Base-by-base conservation (phyloP, 2,797 vertebrate species). In the Sebastes minor region DNA sequence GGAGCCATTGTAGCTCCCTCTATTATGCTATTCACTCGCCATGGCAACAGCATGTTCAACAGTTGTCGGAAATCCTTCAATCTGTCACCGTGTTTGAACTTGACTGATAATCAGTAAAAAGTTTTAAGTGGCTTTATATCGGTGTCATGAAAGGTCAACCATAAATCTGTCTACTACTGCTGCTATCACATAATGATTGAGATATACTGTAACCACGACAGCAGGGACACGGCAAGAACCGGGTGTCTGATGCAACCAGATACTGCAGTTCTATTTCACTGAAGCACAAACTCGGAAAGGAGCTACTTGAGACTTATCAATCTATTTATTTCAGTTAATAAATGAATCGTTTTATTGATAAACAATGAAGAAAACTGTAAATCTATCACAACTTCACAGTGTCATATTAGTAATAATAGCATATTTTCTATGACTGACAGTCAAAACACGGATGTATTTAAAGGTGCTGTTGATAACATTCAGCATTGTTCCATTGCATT, bases 11-110 rank as follows among this genome's bases (percentile, higher is more conserved):
- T 88, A 72, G 76, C 67, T 84, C 74, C 38, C 76, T 79, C 84
- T 68, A 38, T 90, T 85, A 81, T 82, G 71, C 60, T 62, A 38
- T 75, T 38, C 16, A 9, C 74, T 93, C 32, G 60, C 91, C 86
- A 94, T 92, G 91, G 90, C 85, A 93, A 91, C 89, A 71, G 63
- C 70, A 84, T 76, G 74, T 83, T 85, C 52, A 64, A 52, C 53
- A 27, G 13, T 74, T 73, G 33, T 25, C 63, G 3, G 3, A 87
- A 85, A 71, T 80, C 69, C 63, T 87, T 81, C 81, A 87, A 32
- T 84, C 61, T 82, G 79, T 64, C 73, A 53, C 64, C 2, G 7
- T 25, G n/a, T 76, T 78, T 73, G 35, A 87, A 86, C 64, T 71
- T 49, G 1, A 57, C 75, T 73, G 76, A 87, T 83, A 74, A 82